phyloP scores from a whole-genome alignment of 37 sponge, comb jelly and placozoan species.

The Sycon ciliatum region DNA sequence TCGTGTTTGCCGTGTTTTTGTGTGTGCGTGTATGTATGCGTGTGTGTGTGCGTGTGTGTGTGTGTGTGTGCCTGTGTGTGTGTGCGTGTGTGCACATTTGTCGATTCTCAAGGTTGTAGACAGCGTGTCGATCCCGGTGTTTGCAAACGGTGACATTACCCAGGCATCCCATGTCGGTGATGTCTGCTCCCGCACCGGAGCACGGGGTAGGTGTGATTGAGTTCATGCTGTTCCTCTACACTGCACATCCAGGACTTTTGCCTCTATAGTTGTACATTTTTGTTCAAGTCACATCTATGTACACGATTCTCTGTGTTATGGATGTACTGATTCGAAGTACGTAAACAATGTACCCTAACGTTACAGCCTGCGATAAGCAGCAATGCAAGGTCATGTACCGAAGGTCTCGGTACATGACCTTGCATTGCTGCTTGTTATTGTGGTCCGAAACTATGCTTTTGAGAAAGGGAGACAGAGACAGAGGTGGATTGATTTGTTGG shows the following conservation, averaged over 20 bases:
- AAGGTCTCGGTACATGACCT: no score
- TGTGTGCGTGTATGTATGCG: conserved; percentile 14
- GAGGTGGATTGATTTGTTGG: no score
- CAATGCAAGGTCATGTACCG: no score
- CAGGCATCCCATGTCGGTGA: conserved; percentile 28
- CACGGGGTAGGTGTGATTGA: conserved; percentile 34
- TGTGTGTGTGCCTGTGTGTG: conserved; percentile 13
- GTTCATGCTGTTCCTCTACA: neutral
- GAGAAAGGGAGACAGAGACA: no score
- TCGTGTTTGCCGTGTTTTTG: no score
- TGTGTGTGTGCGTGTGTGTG: conserved; percentile 2
- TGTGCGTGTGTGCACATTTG: neutral
- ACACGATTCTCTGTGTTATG: no score
- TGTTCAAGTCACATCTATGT: no score
- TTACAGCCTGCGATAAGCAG: no score
- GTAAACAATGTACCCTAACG: no score
- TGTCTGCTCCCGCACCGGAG: conserved; percentile 41
- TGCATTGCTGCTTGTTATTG: no score
- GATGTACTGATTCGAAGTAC: no score
- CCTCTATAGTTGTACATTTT: neutral
- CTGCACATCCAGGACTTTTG: neutral
- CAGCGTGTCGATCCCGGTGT: conserved; percentile 67
- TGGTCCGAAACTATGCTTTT: no score
- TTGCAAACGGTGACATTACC: conserved; percentile 82
- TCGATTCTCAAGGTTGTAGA: neutral